Percentiles rank a stretch among this genome's conserved stretches.
Conservation (phyloP, 2,888 invertebrate species). For the Cordilura impudica region DNA sequence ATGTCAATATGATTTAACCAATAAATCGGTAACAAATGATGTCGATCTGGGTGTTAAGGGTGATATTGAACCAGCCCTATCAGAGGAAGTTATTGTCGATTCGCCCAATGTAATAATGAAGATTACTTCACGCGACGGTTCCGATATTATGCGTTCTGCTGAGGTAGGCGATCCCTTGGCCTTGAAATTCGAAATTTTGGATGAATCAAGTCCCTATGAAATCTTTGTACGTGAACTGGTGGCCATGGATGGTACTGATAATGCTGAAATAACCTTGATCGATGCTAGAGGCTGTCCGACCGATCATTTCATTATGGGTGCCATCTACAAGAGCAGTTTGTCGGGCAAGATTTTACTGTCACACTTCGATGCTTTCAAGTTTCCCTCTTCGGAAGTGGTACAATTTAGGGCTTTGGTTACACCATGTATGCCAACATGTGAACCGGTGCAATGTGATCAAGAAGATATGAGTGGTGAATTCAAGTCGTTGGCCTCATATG, state of each 20-base stretch:
- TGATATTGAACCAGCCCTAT: constrained; percentile 89
- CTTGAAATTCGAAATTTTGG: constrained; percentile 93
- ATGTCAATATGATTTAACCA: constrained; percentile 94
- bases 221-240: constrained; percentile 96
- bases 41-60: constrained; percentile 92
- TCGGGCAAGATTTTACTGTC: constrained; percentile 91
- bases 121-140: constrained; percentile 90
- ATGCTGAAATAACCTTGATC: constrained; percentile 93
- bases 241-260: constrained; percentile 95
- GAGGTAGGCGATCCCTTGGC: constrained; percentile 96
- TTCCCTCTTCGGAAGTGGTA: constrained; percentile 95
- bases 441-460: constrained; percentile 93
- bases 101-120: constrained; percentile 97
- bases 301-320: constrained; percentile 96
- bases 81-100: constrained; percentile 94
- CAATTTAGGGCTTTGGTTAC: constrained; percentile 97
- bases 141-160: constrained; percentile 90
- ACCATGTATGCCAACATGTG: constrained; percentile 95
- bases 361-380: constrained; percentile 97
- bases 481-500: constrained; percentile 89
- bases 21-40: constrained; percentile 94
- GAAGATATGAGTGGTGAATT: constrained; percentile 90
- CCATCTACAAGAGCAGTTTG: constrained; percentile 88
- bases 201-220: constrained; percentile 95
- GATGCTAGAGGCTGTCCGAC: constrained; percentile 95